Evolutionary conservation across 2,888 invertebrate genomes (phyloP).

Genomic region (Crematogaster levior): DNA sequence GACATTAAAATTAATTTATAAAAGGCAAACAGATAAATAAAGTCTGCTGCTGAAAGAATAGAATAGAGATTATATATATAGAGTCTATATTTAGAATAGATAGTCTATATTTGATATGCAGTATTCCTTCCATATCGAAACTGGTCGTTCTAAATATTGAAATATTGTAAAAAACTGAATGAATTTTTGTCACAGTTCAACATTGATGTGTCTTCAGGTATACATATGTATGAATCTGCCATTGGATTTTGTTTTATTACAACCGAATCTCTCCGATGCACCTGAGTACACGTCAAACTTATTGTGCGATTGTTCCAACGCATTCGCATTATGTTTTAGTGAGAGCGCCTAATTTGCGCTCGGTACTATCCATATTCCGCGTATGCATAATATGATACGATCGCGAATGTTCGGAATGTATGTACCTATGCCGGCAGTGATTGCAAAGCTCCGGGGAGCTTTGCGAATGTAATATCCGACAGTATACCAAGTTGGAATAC

Average conservation of each 20-base stretch:
- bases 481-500: constrained; percentile 46
- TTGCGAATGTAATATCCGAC: constrained; percentile 51
- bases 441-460: constrained; percentile 54
- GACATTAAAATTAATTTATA: background rate
- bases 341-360: constrained; percentile 58
- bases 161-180: constrained; percentile 1
- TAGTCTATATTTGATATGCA: background rate
- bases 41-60: background rate
- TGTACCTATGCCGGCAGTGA: constrained; percentile 39
- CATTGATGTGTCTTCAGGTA: background rate
- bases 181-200: background rate
- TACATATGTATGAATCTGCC: background rate
- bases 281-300: constrained; percentile 20
- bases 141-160: background rate
- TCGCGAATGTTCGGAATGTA: constrained; percentile 47
- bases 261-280: background rate
- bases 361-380: constrained; percentile 37
- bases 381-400: constrained; percentile 46
- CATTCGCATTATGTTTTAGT: constrained; percentile 55
- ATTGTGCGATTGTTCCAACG: constrained; percentile 47
- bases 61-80: no score
- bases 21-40: background rate
- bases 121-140: constrained; percentile 15
- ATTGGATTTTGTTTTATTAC: background rate
- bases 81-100: no score